phyloP scores from a whole-genome alignment of 2,113 vertebrate genomes.

The Coreoperca whiteheadi region DNA sequence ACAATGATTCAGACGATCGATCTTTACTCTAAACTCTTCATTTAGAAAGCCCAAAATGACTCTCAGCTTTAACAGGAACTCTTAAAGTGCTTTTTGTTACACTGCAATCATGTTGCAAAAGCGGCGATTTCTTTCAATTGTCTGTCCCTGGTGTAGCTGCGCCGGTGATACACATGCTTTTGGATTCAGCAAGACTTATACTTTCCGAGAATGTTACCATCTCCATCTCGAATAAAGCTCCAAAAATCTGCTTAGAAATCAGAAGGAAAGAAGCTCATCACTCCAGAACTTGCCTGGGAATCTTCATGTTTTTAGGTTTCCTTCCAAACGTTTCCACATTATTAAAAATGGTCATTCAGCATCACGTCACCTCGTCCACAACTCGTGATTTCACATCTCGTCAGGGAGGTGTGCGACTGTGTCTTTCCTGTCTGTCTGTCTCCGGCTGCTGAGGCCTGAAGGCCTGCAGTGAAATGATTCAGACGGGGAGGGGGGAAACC shows the following conservation, averaged over 20 bases:
- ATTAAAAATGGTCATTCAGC: neutral
- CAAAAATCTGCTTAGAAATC: no score
- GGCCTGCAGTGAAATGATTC: no score
- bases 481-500: slow-evolving; percentile 11
- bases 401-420: neutral
- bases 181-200: neutral
- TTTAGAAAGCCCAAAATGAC: neutral
- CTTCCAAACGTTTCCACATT: neutral
- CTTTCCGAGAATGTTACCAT: neutral
- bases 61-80: neutral
- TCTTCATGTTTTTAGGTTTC: no score
- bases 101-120: neutral
- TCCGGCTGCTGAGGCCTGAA: neutral
- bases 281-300: no score
- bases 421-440: neutral
- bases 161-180: neutral
- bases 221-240: neutral
- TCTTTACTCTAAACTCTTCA: neutral
- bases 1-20: neutral
- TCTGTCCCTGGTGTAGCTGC: neutral
- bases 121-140: neutral
- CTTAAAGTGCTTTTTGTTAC: neutral
- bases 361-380: no score
- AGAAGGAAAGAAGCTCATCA: no score
- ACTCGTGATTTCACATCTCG: neutral